Base-by-base conservation (phyloP, 2,888 invertebrate species). In the Empis stercorea region DNA sequence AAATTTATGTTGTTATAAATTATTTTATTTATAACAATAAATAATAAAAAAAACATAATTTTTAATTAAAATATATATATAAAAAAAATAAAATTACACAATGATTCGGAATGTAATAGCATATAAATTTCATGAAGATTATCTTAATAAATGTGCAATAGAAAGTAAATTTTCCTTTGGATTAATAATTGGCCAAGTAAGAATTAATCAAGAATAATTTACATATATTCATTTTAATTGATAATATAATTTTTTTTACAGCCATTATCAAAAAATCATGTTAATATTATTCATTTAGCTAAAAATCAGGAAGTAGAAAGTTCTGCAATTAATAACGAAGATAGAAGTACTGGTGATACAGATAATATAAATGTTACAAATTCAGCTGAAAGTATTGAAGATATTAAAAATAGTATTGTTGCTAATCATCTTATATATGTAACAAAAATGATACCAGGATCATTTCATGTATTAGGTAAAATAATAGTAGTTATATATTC, bases 361-460 rank as follows among this genome's bases (percentile, higher is more conserved):
- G 34, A n/a, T n/a, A 34, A 13, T 34, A n/a, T 27, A 62, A 38
- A 36, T 61, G 44, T 49, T 49, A 48, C 60, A 62, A 20, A 58
- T 4, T 54, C 57, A 30, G 57, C 57, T 2, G 52, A 47, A 11
- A 52, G 49, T 20, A 57, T 61, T n/a, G 52, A 58, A 3, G 59
- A 60, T 39, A 57, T 66, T 15, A 59, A 63, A 47, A 53, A 61
- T 27, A 40, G 3, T 10, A 10, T 63, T 64, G 48, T 57, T 62
- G 1, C 63, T 4, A 57, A 87, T 60, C 89, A 92, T 71, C 87
- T 88, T 37, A 80, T 81, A 63, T 85, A 87, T 73, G 86, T 88
- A 2, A 83, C 84, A 3, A 78, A 88, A 66, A 92, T 93, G 91
- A 71, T 93, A 51, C 87, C 92, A 30, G 94, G 93, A 38, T 93